Evolutionary conservation across 2,888 invertebrate genomes (phyloP), one percentile per base, ranked within the genome.

Genomic region (Resseliella maxima): DNA sequence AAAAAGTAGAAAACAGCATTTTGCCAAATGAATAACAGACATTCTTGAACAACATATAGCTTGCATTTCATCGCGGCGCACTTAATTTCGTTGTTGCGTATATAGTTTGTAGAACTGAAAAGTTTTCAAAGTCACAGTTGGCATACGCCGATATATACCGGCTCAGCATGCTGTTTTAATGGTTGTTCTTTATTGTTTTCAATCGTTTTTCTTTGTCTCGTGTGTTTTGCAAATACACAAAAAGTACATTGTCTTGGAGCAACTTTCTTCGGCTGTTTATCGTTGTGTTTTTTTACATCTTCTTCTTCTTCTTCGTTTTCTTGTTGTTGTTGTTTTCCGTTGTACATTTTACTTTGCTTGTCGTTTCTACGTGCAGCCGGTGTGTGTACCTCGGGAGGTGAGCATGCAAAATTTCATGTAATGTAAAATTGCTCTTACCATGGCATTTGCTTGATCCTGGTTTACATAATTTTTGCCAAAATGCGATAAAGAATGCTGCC

Each of bases 51-150:
- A 50, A 15, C n/a, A n/a, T n/a, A n/a, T n/a, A 24, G 24, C 59
- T 59, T 59, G 24, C 72, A 72, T 72, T 72, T n/a, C n/a, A n/a
- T n/a, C n/a, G n/a, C 72, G 31, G 15, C 24, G 27, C 59, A 24
- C 50, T 50, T 2, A 50, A 21, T 50, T 59, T 59, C 6, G 24
- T n/a, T 59, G 59, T 50, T 18, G 2, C 0, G 59, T n/a, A 35
- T 31, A n/a, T 31, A 15, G 31, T 72, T 31, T 72, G 15, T 15
- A 72, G 3, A 72, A 72, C 31, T 72, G 72, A 72, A 72, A 72
- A 72, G 72, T 72, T 72, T n/a, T 72, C 72, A 72, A 72, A 72
- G 72, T 72, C 72, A 72, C 72, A 72, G 72, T 72, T 72, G 72
- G 72, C 72, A 72, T 72, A 72, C 72, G 72, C 72, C 72, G 72